phyloP scores from a whole-genome alignment of 2,888 invertebrate genomes.

The Xanthorhoe spadicearia region DNA sequence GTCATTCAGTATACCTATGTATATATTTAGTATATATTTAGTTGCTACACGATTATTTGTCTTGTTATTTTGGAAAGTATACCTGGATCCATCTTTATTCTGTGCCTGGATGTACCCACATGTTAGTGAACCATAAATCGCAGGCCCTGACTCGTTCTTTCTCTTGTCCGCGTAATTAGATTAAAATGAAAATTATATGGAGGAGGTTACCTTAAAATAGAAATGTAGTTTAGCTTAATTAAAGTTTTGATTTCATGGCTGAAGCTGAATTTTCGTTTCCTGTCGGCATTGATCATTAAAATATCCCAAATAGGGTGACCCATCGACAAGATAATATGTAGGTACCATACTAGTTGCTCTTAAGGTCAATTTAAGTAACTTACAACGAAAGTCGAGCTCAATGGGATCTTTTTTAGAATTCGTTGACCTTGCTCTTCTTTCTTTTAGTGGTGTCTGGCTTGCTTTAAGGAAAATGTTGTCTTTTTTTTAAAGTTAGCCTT shows the following conservation, averaged over 20 bases:
- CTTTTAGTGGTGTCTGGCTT: not conserved
- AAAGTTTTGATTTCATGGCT: not conserved
- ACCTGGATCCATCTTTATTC: no score
- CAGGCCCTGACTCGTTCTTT: no score
- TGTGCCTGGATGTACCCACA: no score
- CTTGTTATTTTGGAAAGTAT: no score
- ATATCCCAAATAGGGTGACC: not conserved
- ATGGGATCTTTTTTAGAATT: not conserved
- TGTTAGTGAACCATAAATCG: no score
- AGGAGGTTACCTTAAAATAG: no score
- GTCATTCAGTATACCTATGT: not conserved
- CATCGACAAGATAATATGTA: not conserved
- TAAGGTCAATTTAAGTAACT: not conserved
- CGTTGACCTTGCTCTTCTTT: not conserved
- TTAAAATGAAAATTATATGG: no score
- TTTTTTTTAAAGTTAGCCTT: slow-evolving; percentile 7
- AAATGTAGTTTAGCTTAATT: no score
- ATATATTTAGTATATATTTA: not conserved
- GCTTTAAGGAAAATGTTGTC: slow-evolving; percentile 5
- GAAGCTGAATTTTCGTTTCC: not conserved
- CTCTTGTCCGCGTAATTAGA: no score
- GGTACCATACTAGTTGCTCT: no score
- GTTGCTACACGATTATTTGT: no score
- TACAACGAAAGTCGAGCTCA: not conserved
- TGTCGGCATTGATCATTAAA: not conserved